Evolutionary conservation across 2,113 vertebrate genomes (phyloP).

Genomic region (Psammodynastes pulverulentus): DNA sequence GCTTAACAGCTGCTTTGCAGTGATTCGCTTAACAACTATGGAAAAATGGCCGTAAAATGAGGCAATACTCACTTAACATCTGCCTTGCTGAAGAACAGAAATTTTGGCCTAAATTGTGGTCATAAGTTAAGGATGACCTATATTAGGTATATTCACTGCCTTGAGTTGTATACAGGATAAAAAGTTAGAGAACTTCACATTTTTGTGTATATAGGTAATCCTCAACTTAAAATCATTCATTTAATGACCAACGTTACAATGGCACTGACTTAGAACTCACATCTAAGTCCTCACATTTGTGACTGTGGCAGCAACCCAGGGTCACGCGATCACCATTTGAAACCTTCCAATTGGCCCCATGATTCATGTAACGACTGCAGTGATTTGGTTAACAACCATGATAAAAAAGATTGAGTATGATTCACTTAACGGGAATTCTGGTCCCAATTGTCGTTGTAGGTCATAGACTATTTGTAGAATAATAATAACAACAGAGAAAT

Average conservation of each 20-base stretch:
- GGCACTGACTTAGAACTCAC: neutral
- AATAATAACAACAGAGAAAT: neutral
- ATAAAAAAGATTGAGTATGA: neutral
- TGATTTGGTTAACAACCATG: neutral
- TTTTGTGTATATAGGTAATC: too few species aligned
- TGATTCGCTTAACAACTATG: too few species aligned
- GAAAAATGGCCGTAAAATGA: too few species aligned
- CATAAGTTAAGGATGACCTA: too few species aligned
- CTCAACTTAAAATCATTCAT: neutral
- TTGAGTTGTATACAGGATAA: neutral
- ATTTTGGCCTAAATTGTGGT: too few species aligned
- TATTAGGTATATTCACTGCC: neutral
- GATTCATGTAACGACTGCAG: neutral
- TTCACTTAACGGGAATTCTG: neutral
- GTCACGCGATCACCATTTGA: neutral
- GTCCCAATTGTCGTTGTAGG: neutral
- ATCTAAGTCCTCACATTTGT: neutral
- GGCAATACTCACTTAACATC: too few species aligned
- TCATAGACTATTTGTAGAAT: neutral
- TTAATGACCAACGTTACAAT: neutral
- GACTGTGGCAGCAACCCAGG: neutral
- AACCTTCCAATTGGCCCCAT: neutral
- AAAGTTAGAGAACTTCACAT: neutral
- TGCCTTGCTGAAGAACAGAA: too few species aligned
- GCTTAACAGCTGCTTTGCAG: too few species aligned